phyloP scores from a whole-genome alignment of 2,888 invertebrate species.

The Argyresthia albistria region DNA sequence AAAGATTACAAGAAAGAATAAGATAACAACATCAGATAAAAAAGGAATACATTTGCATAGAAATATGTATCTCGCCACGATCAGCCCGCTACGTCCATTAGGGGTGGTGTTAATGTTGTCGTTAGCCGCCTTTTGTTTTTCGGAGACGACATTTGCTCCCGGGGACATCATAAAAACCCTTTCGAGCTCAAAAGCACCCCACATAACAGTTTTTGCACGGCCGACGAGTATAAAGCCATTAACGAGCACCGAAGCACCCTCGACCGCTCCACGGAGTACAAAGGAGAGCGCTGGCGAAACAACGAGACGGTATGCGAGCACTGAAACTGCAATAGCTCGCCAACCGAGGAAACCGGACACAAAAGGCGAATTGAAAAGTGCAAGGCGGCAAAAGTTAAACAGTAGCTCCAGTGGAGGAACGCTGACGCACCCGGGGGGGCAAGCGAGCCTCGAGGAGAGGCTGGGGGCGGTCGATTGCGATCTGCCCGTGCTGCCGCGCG shows the following conservation, averaged over 20 bases:
- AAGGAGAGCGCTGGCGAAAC: slow-evolving; percentile 48
- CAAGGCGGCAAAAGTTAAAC: slow-evolving; percentile 58
- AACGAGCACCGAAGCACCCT: slow-evolving; percentile 34
- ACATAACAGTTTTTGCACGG: slow-evolving; percentile 28
- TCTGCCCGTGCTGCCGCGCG: slow-evolving; percentile 75
- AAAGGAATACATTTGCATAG: slow-evolving; percentile 2
- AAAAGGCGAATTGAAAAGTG: slow-evolving; percentile 51
- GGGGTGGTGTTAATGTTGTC: slow-evolving; percentile 35
- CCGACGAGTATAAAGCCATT: slow-evolving; percentile 33
- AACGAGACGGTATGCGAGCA: slow-evolving; percentile 36
- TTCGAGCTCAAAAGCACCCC: slow-evolving; percentile 31
- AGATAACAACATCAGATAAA: background rate
- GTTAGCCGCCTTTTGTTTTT: slow-evolving; percentile 33
- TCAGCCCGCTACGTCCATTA: slow-evolving; percentile 8
- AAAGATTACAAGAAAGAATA: slow-evolving; percentile 3
- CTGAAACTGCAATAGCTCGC: slow-evolving; percentile 32
- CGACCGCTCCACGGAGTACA: slow-evolving; percentile 42
- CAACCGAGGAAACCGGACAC: slow-evolving; percentile 43
- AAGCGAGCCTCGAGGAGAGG: slow-evolving; percentile 74
- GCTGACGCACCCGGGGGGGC: slow-evolving; percentile 32
- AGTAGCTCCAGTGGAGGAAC: slow-evolving; percentile 44
- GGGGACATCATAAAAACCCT: slow-evolving; percentile 33
- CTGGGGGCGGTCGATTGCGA: slow-evolving; percentile 77
- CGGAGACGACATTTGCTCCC: slow-evolving; percentile 29
- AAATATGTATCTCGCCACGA: slow-evolving; percentile 7